A percentile compares a stretch with the other conserved stretches of the same genome.
Conservation (phyloP, 2,113 vertebrate genomes). For the Macroglossus sobrinus region DNA sequence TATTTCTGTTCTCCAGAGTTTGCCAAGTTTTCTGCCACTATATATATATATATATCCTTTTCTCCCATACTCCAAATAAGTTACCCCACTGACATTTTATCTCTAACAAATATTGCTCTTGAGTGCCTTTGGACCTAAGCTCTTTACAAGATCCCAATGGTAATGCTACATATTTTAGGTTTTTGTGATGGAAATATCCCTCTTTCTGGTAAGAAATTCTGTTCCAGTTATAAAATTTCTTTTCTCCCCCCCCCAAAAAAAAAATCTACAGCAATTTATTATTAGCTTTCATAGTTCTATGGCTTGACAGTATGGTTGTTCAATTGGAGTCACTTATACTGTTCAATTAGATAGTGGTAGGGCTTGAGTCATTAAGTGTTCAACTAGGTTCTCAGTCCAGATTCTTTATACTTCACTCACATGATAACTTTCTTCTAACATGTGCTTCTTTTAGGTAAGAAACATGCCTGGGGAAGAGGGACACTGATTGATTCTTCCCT, state of each 20-base stretch:
- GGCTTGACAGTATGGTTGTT: not conserved
- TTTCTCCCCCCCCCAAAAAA: rapidly evolving
- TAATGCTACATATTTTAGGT: not conserved
- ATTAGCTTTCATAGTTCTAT: not conserved
- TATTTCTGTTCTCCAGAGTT: not conserved
- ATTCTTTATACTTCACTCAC: not conserved
- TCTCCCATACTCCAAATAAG: not conserved
- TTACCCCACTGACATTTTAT: not conserved
- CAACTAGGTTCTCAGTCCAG: not conserved
- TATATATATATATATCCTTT: not conserved
- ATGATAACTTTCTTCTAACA: not conserved
- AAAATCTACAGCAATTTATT: not conserved
- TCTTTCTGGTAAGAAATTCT: not conserved
- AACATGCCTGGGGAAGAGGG: not conserved
- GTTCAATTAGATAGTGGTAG: not conserved
- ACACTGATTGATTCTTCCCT: not conserved
- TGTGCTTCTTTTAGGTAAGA: not conserved
- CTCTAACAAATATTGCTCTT: not conserved
- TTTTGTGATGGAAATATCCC: not conserved
- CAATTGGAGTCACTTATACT: not conserved
- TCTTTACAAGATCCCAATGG: not conserved
- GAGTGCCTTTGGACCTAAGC: not conserved
- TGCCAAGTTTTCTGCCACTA: not conserved
- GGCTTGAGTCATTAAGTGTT: not conserved
- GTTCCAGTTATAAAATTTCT: not conserved